phyloP scores from a whole-genome alignment of 2,113 vertebrate genomes.

The Syngnathus typhle region DNA sequence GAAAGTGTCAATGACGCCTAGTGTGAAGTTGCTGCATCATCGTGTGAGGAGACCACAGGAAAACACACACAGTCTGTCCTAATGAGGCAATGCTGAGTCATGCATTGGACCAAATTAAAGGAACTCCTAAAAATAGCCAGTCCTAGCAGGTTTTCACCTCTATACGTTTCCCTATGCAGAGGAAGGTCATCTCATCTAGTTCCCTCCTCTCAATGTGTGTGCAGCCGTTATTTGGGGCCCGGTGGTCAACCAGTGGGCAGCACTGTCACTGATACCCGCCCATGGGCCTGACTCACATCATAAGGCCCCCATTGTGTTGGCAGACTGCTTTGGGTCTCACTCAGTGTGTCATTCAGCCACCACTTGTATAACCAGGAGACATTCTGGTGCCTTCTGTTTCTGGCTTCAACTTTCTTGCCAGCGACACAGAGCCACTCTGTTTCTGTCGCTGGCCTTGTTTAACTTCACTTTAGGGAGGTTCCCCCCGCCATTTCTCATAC shows the following conservation, averaged over 20 bases:
- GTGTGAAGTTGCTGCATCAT: conserved; percentile 59
- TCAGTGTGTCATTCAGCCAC: conserved; percentile 64
- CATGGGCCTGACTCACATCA: conserved; percentile 63
- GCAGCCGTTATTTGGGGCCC: conserved; percentile 38
- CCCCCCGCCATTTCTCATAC: conserved; percentile 22
- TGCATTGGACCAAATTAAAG: conserved; percentile 35
- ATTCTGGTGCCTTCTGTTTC: conserved; percentile 68
- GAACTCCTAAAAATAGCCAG: conserved; percentile 22
- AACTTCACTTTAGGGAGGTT: conserved; percentile 48
- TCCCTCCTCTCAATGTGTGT: conserved; percentile 25
- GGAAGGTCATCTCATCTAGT: conserved; percentile 35
- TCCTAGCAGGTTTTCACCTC: conserved; percentile 27
- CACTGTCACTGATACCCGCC: conserved; percentile 58
- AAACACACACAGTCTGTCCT: conserved; percentile 44
- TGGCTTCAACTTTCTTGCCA: conserved; percentile 52
- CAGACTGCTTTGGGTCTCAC: conserved; percentile 65
- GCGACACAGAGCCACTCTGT: conserved; percentile 61
- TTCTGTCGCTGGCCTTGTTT: conserved; percentile 46
- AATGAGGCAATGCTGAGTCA: conserved; percentile 48
- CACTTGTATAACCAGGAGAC: conserved; percentile 70
- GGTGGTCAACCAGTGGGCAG: conserved; percentile 54
- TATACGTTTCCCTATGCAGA: conserved; percentile 20
- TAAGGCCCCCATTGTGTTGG: conserved; percentile 68
- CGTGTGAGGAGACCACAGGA: conserved; percentile 43
- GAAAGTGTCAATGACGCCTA: conserved; percentile 57